Evolutionary conservation across 2,888 invertebrate species (phyloP).

Genomic region (Crematogaster levior): DNA sequence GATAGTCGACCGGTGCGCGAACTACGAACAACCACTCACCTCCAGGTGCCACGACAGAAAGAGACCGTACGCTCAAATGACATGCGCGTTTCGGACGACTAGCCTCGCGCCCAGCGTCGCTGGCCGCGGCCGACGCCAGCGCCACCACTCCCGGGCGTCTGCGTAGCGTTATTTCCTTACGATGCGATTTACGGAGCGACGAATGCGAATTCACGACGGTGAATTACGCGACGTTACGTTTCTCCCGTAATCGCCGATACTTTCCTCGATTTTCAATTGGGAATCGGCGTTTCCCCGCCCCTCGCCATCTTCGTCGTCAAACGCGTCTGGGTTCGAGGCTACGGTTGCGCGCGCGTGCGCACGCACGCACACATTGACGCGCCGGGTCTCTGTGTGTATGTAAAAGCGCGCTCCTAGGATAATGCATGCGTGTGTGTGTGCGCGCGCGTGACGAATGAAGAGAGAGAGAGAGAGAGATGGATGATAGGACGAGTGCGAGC

Average conservation of each 20-base stretch:
- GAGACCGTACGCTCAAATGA: conserved; percentile 83
- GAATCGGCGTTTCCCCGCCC: not conserved
- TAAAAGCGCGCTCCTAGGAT: conserved; percentile 58
- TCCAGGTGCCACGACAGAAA: conserved; percentile 85
- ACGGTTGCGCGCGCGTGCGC: conserved; percentile 68
- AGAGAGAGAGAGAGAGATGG: not conserved
- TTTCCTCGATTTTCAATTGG: not conserved
- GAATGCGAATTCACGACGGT: not conserved
- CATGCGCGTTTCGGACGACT: conserved; percentile 79
- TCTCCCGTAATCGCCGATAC: not conserved
- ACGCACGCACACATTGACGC: conserved; percentile 57
- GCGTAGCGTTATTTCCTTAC: too few species aligned
- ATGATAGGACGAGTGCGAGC: not conserved
- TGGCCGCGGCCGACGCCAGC: conserved; percentile 73
- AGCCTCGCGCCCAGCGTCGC: conserved; percentile 76
- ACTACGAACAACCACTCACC: conserved; percentile 84
- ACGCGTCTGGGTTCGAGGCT: conserved; percentile 76
- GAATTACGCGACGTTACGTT: not conserved
- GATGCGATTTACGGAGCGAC: not conserved
- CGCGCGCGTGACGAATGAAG: conserved; percentile 5
- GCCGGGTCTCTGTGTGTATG: conserved; percentile 41
- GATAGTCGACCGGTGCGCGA: conserved; percentile 76
- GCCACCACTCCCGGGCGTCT: too few species aligned
- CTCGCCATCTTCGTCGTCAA: conserved; percentile 41
- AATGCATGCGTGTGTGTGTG: conserved; percentile 19